Base-by-base conservation (phyloP, 2,113 vertebrate species). In the Odobenus rosmarus region DNA sequence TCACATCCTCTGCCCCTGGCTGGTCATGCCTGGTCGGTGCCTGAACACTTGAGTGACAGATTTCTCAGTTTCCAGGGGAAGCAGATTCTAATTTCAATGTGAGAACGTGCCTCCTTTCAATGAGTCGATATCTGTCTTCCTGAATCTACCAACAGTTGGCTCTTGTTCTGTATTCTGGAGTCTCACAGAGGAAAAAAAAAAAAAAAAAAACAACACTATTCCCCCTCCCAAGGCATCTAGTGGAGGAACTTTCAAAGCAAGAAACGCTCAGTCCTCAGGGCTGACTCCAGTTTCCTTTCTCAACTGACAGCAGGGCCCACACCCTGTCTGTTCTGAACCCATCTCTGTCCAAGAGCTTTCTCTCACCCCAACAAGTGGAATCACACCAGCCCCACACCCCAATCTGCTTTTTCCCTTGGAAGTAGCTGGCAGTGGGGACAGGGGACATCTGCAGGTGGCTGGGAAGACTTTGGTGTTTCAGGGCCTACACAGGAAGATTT, bases 81-180 rank as follows among this genome's bases (percentile, higher is more conserved):
- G 46, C 83, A 67, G 71, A 76, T 92, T 91, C 82, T 74, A 88
- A 85, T 94, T 96, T 82, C 77, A 85, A 12, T 21, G 31, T 90
- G 57, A 94, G 71, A 72, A 33, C 3, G 10, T 23, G 92, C 33
- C 18, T 96, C 84, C 23, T 88, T 71, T 92, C 46, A 51, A 24
- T 49, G 36, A 88, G 69, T 94, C 84, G 76, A 26, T 90, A 81
- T 55, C 82, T 64, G 42, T 51, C 49, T 88, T 90, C 31, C 57
- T 9, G 28, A 83, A 42, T 95, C 49, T 92, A 74, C 69, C 13
- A 55, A 59, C n/a, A 62, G 14, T 33, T 84, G 61, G n/a, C 67
- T 87, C 11, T 23, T 26, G 0, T 88, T 91, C 53, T 67, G 24
- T 85, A 67, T 95, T 69, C 74, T 88, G 67, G 64, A 90, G 51